Base-by-base conservation (phyloP, 2,797 vertebrate species). In the Spinibarbus caldwelli region DNA sequence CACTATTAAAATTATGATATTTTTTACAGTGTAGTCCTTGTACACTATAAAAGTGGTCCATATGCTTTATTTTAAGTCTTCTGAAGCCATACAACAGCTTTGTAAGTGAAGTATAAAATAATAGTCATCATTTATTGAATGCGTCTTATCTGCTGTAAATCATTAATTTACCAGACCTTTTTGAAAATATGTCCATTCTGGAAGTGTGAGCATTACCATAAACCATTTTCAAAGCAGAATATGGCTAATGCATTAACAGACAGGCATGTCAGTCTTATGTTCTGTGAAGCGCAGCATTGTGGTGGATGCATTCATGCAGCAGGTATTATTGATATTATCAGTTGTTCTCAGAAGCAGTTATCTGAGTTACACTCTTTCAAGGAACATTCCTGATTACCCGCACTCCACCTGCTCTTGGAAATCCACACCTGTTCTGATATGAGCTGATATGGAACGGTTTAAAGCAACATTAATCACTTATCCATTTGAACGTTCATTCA, bases 241-340 rank as follows among this genome's bases (percentile, higher is more conserved):
- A 15, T 38, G 26, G 21, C 78, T 47, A 38, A 36, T 52, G 10
- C 34, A 70, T 34, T 52, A 29, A 52, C 34, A 57, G 79, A 26
- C 9, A 21, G 9, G 47, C 21, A 19, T 38, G 45, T 17, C 17
- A 15, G 47, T 21, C 26, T 54, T 23, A n/a, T 77, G 47, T 47
- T 70, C n/a, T 54, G 23, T 38, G 45, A 70, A 38, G 43, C 14
- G 45, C 54, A 41, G 45, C 34, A 19, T 31, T 34, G 14, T 0
- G 4, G 38, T 36, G 9, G 70, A 62, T n/a, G 29, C 41, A 36
- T 23, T 68, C 29, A 68, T 68, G 47, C 81, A 64, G 81, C 54
- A 62, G 15, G 21, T 64, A 47, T 34, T 75, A 59, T 64, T 83
- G 71, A 83, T 75, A 17, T 49, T 47, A 75, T 82, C 81, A 73